These are phyloP conservation scores for Maccullochella peelii DNA, from an alignment of 2,113 vertebrate species.

Conservation along the genomic window DNA sequence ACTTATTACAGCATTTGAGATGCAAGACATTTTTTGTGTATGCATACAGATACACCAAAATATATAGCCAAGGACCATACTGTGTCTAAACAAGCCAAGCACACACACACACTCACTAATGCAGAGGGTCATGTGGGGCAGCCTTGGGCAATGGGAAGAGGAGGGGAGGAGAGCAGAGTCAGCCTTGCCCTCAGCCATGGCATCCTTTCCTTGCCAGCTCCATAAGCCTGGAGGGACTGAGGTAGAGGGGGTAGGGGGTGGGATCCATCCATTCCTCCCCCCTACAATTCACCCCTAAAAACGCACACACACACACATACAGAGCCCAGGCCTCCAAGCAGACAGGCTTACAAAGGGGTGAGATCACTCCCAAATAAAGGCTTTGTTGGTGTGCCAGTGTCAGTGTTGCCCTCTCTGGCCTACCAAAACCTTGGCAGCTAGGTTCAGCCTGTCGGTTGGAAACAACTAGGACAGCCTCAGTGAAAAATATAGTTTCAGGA, in stretches of 20 bases:
- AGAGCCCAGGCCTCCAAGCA: conserved; percentile 71
- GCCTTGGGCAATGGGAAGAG: conserved; percentile 73
- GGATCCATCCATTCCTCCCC: conserved; percentile 57
- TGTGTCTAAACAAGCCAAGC: conserved; percentile 41
- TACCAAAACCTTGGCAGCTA: conserved; percentile 73
- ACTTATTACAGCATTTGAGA: conserved; percentile 47
- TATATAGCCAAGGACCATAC: conserved; percentile 61
- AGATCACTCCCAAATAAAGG: conserved; percentile 79
- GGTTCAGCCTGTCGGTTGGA: conserved; percentile 69
- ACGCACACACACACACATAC: conserved; percentile 52
- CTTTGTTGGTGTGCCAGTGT: conserved; percentile 82
- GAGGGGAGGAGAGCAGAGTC: conserved; percentile 64
- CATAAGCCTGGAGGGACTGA: conserved; percentile 74
- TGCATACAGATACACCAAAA: conserved; percentile 40
- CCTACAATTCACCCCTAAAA: conserved; percentile 66
- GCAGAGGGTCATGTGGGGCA: conserved; percentile 71
- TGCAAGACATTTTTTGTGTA: conserved; percentile 44
- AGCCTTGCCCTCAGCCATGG: conserved; percentile 82
- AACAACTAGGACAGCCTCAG: conserved; percentile 72
- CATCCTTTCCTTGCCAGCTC: conserved; percentile 78
- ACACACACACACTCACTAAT: conserved; percentile 6
- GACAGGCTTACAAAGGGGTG: conserved; percentile 81
- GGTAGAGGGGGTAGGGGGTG: conserved; percentile 68
- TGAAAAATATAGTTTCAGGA: conserved; percentile 65
- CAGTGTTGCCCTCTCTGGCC: conserved; percentile 81